A percentile compares a stretch with the other conserved stretches of the same genome.
Evolutionary conservation across 2,888 invertebrate species (phyloP).

Genomic region (Ditylenchus weischeri): DNA sequence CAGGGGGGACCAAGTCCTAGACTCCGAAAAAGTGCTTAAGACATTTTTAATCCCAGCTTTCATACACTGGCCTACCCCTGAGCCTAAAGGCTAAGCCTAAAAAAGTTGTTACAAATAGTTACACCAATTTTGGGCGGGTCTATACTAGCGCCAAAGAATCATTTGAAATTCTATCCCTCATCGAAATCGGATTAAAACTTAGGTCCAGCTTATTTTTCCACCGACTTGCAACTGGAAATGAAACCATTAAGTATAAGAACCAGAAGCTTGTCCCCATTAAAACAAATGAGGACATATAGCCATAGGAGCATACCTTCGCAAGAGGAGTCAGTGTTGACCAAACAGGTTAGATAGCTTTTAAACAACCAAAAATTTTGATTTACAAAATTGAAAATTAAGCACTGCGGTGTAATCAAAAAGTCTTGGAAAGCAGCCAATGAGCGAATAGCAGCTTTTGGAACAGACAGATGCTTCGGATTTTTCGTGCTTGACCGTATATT

Average conservation of each 20-base stretch:
- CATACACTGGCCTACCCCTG: too few relatives aligned
- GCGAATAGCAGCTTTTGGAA: slow-evolving; percentile 14
- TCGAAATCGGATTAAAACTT: too few relatives aligned
- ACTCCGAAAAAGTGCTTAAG: too few relatives aligned
- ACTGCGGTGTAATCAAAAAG: slow-evolving; percentile 20
- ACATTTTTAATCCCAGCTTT: too few relatives aligned
- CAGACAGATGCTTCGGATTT: slow-evolving; percentile 38
- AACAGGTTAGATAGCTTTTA: slow-evolving; percentile 18
- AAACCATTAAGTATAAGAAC: slow-evolving; percentile 37
- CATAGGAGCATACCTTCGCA: slow-evolving; percentile 7
- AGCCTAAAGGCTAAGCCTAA: too few relatives aligned
- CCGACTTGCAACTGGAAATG: slow-evolving; percentile 37
- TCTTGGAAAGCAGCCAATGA: slow-evolving; percentile 32
- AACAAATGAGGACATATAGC: slow-evolving; percentile 45
- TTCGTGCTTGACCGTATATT: slow-evolving; percentile 44
- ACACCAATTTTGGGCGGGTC: too few relatives aligned
- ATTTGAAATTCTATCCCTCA: too few relatives aligned
- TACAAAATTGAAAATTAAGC: slow-evolving; percentile 16
- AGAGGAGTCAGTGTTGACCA: slow-evolving; percentile 38
- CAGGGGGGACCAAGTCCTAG: too few relatives aligned
- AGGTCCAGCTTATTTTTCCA: slow-evolving; percentile 19
- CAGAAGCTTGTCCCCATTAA: slow-evolving; percentile 42
- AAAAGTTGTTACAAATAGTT: too few relatives aligned
- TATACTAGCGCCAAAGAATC: too few relatives aligned
- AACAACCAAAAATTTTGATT: not conserved